Conservation (phyloP, 2,888 invertebrate genomes). For the Syritta pipiens region DNA sequence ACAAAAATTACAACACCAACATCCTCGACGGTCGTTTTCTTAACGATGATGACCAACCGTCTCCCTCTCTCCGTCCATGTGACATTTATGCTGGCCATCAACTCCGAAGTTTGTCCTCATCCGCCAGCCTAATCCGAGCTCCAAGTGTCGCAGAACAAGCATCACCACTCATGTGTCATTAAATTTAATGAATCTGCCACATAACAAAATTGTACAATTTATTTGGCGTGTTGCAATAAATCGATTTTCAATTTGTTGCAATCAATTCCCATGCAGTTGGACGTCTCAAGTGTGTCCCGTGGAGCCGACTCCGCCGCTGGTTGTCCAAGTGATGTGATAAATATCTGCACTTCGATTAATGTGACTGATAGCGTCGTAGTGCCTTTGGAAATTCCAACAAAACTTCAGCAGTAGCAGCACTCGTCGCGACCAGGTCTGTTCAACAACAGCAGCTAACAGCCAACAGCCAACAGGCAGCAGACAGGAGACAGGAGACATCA, state of each 20-base stretch:
- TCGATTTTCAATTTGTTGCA: slow-evolving; percentile 68
- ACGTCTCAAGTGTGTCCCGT: not conserved
- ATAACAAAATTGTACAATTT: slow-evolving; percentile 59
- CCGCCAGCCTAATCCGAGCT: not conserved
- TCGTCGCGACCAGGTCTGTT: not conserved
- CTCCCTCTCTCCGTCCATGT: slow-evolving; percentile 16
- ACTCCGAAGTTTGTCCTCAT: slow-evolving; percentile 3
- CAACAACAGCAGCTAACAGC: not conserved
- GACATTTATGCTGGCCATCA: slow-evolving; percentile 26
- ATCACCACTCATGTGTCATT: too few species aligned
- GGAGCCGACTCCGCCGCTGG: slow-evolving; percentile 1
- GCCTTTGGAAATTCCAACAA: slow-evolving; percentile 5
- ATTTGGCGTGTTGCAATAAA: slow-evolving; percentile 63
- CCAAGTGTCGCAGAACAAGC: not conserved
- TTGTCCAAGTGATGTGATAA: slow-evolving; percentile 43
- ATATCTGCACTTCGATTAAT: slow-evolving; percentile 66
- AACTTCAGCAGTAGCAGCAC: not conserved
- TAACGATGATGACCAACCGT: slow-evolving; percentile 15
- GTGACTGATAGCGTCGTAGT: slow-evolving; percentile 49
- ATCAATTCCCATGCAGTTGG: slow-evolving; percentile 44
- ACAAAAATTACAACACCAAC: too few species aligned
- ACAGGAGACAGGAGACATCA: slow-evolving; percentile 61
- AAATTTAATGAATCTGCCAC: slow-evolving; percentile 55
- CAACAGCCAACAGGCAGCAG: slow-evolving; percentile 41
- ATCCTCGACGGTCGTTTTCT: too few species aligned